Conservation (phyloP, 2,113 vertebrate species). For the Corythaixoides concolor region DNA sequence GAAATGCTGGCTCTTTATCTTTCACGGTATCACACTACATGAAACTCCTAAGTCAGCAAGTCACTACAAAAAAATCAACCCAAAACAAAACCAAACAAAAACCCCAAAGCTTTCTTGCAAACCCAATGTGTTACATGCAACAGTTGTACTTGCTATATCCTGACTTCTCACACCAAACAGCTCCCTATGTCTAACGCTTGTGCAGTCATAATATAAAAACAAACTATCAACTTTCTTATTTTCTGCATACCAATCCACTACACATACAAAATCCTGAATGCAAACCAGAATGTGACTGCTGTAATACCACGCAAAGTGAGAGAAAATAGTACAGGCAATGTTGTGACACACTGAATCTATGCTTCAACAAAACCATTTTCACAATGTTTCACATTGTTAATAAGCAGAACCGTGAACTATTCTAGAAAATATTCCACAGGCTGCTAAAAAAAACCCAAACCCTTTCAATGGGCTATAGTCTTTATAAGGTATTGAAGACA, state of each 20-base stretch:
- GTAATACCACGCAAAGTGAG: background rate
- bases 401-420: background rate
- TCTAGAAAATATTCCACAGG: background rate
- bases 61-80: background rate
- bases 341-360: background rate
- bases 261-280: background rate
- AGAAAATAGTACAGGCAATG: background rate
- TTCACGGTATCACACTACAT: background rate
- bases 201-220: background rate
- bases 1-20: background rate
- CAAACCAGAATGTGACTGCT: background rate
- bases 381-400: background rate
- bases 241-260: background rate
- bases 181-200: background rate
- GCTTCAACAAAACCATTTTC: background rate
- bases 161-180: background rate
- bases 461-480: background rate
- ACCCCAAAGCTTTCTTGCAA: background rate
- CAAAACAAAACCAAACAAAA: background rate
- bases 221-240: background rate
- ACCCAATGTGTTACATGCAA: background rate
- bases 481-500: background rate
- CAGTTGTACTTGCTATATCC: background rate
- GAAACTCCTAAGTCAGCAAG: background rate
- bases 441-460: background rate